Percentiles rank a stretch among this genome's conserved stretches.
These are phyloP conservation scores for Apoderus coryli DNA, from an alignment of 2,888 invertebrate species.

Conservation along the genomic window DNA sequence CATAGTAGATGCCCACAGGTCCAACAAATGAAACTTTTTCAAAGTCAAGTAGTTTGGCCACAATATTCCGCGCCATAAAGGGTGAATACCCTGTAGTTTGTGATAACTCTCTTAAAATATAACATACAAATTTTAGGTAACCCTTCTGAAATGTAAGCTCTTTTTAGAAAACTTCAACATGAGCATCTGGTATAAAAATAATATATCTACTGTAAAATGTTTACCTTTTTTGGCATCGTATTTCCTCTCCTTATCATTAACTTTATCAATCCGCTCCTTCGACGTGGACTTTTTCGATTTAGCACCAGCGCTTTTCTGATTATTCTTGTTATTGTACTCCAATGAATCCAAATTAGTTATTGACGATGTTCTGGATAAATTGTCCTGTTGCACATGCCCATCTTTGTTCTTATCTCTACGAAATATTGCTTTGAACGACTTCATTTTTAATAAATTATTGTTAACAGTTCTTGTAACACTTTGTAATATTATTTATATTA, in stretches of 20 bases:
- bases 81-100: too few relatives aligned
- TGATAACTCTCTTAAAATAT: too few relatives aligned
- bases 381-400: slow-evolving; percentile 24
- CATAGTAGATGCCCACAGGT: too few relatives aligned
- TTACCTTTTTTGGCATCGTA: slow-evolving; percentile 26
- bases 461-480: neutral
- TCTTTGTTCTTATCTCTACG: slow-evolving; percentile 63
- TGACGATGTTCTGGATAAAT: slow-evolving; percentile 46
- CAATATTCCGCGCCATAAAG: too few relatives aligned
- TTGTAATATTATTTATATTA: slow-evolving; percentile 1
- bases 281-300: slow-evolving; percentile 34
- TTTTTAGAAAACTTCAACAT: too few relatives aligned
- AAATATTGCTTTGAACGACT: slow-evolving; percentile 84
- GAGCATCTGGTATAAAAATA: too few relatives aligned
- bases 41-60: too few relatives aligned
- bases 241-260: slow-evolving; percentile 21
- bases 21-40: too few relatives aligned
- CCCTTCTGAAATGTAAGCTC: too few relatives aligned
- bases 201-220: too few relatives aligned
- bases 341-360: slow-evolving; percentile 51
- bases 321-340: slow-evolving; percentile 45
- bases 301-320: slow-evolving; percentile 33
- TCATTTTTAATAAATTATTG: slow-evolving; percentile 43
- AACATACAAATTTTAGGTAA: too few relatives aligned
- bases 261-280: slow-evolving; percentile 27